Base-by-base conservation (phyloP, 2,797 vertebrate genomes). In the Chromobotia macracanthus region DNA sequence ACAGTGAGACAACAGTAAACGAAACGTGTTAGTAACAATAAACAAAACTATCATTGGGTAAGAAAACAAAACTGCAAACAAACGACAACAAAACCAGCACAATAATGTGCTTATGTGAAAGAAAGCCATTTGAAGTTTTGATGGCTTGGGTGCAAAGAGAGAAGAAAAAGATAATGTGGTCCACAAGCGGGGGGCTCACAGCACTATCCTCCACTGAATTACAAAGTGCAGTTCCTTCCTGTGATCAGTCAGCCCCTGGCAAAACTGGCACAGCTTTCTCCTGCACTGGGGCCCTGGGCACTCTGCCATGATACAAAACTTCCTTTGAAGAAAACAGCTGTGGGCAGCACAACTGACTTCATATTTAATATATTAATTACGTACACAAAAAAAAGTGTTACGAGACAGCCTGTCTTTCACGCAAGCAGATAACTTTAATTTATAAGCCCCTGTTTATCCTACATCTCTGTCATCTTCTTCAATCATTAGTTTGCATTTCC, bases 281-380 rank as follows among this genome's bases (percentile, higher is more conserved):
- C 82, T 31, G 82, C 61, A 76, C 77, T 51, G 65, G 55, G 81
- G 86, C 90, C 92, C 56, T 72, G 81, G 91, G 92, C 87, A 82
- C 48, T n/a, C 46, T 60, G 83, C 90, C 88, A 86, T 88, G 83
- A 91, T 88, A 89, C 88, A 86, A 90, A 93, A 90, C 88, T 87
- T 90, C 86, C 90, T 92, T 93, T 93, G 90, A 94, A 92, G 87
- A 78, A 80, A 88, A 86, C 88, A 90, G 91, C 90, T 91, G 86
- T 89, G 86, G 85, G 88, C 89, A 90, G 82, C 84, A 86, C 86
- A 85, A 89, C 84, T 88, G 87, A 91, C 91, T 90, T 89, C 88
- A 93, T 92, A 90, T 93, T 92, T 89, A 91, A 92, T 91, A 70
- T 91, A 91, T 92, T 92, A 92, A 93, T 92, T 91, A 91, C 87